Base-by-base conservation (phyloP, 2,888 invertebrate genomes). In the Pharmacophagus antenor region DNA sequence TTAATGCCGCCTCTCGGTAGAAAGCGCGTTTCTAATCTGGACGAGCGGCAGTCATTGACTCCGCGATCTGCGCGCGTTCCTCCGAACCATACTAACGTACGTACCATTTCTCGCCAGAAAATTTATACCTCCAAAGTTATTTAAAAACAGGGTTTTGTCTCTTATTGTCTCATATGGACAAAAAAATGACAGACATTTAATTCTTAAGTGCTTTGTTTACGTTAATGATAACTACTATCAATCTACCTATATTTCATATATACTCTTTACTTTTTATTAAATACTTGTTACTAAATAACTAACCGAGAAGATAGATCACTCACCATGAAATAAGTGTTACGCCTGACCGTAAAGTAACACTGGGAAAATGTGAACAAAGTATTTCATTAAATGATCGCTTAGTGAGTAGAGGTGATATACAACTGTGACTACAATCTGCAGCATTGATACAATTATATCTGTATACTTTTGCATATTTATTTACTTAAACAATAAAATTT, bases 1-100 rank as follows among this genome's bases (percentile, higher is more conserved):
- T 55, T 82, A 79, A 67, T 68, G 73, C 86, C 84, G 86, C 84
- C 86, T 78, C 73, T 68, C 70, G 67, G 79, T 87, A 87, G 88
- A 88, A 88, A 88, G 88, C 85, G 77, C 84, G 87, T 88, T 88
- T 88, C 88, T 88, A 88, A 88, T 88, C 88, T 87, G 79, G 80
- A 80, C 75, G 74, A 62, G 53, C 79, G 73, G 66, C 88, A 88
- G 87, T 88, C 88, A 88, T 80, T 88, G 88, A 88, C 88, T 88
- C 85, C 84, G 78, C 70, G 61, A 56, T 56, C 61, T 51, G 54
- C 70, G 74, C 72, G 70, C 76, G 69, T 71, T 71, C 66, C 58
- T 52, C 58, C 56, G 61, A 61, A 51, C 55, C 21, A 12, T 47
- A 56, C 50, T 46, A 37, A 50, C 59, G 48, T 59, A 55, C 48